Base-by-base conservation (phyloP, 2,797 vertebrate genomes). In the Enteromius viviparus region DNA sequence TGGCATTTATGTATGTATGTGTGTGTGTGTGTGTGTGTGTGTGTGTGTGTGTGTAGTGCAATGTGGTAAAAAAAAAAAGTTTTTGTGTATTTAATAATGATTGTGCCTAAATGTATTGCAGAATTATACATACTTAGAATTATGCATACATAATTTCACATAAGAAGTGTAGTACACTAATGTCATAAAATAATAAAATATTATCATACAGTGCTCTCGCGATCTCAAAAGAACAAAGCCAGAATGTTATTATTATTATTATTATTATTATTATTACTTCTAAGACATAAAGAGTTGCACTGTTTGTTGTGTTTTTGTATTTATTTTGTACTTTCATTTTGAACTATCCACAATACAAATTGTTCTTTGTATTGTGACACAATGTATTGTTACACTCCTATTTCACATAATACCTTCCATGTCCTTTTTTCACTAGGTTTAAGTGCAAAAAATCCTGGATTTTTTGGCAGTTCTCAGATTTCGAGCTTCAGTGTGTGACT, bases 401-500 rank as follows among this genome's bases (percentile, higher is more conserved):
- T 75, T 75, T 37, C 14, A 49, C 14, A 47, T 47, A n/a, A 74
- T 74, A 74, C 23, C 3, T n/a, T 51, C 51, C 5, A 5, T 71
- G 17, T 26, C 12, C 14, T 32, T 34, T 3, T 34, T 53, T 19
- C 0, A 4, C 42, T 15, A 62, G 14, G 37, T 47, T 26, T 47
- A 64, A 78, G 40, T 15, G 23, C 29, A 53, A 32, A 32, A 26
- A 37, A 23, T n/a, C 12, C 23, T 4, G 26, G 42, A 51, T 78
- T 26, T 26, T 53, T 4, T 26, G 7, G 29, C 15, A 34, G 42
- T 21, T 81, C 79, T 72, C 68, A 64, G 29, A 72, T 51, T 82
- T 55, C 32, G 29, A 42, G 17, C 29, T 17, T 4, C 9, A 72
- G 51, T 40, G 85, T 84, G 74, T 78, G 78, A 78, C 42, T 78